Conservation (phyloP, 1,140 invertebrate species). For the Drosophila rufa region DNA sequence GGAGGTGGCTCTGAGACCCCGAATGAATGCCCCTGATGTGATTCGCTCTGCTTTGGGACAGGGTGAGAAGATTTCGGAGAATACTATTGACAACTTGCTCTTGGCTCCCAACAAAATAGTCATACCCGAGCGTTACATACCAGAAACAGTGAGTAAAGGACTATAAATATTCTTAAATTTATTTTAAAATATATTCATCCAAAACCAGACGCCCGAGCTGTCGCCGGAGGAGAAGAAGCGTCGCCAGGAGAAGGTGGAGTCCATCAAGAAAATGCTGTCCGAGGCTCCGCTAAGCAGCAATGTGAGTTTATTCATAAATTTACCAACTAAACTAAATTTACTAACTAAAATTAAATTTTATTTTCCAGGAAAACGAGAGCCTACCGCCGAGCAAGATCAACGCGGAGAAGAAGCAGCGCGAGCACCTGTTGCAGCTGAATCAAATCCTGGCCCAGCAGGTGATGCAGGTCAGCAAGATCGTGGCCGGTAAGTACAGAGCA, state of each 20-base stretch:
- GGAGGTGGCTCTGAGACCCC: conserved; percentile 90
- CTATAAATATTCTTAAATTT: background rate
- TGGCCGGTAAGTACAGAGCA: conserved; percentile 90
- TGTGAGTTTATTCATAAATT: conserved; percentile 49
- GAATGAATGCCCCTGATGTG: conserved; percentile 92
- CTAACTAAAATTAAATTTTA: background rate
- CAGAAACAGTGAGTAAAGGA: conserved; percentile 89
- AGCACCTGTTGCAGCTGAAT: conserved; percentile 94
- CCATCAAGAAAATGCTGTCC: conserved; percentile 95
- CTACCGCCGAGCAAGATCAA: conserved; percentile 87
- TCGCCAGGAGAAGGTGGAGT: conserved; percentile 94
- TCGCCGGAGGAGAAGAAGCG: conserved; percentile 93
- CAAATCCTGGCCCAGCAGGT: conserved; percentile 97
- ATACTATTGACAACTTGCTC: conserved; percentile 93
- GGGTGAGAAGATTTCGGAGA: conserved; percentile 87
- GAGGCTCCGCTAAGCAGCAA: conserved; percentile 87
- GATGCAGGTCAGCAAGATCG: conserved; percentile 96
- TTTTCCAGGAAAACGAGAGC: conserved; percentile 76
- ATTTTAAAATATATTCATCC: background rate
- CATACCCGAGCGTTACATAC: conserved; percentile 96
- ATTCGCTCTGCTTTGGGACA: conserved; percentile 91
- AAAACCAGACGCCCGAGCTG: conserved; percentile 89
- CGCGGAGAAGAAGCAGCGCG: conserved; percentile 94
- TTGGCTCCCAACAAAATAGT: conserved; percentile 95
- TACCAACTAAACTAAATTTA: background rate